These are phyloP conservation scores for Rhopilema esculentum DNA, from an alignment of 30 jellyfish, hydroid and myxozoan genomes.

Conservation along the genomic window DNA sequence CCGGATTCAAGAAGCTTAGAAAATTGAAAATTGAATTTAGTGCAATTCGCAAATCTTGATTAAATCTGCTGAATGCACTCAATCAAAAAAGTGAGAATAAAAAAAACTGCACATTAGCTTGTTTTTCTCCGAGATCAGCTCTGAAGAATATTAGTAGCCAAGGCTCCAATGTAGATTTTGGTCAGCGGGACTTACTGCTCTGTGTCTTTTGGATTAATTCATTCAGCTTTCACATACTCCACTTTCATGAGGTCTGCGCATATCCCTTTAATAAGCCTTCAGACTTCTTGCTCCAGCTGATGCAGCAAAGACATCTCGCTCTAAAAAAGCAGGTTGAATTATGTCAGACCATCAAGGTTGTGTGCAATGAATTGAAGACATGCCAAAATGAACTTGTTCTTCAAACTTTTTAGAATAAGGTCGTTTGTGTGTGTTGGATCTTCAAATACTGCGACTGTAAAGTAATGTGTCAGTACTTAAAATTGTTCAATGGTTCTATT, in stretches of 20 bases:
- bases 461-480: slow-evolving; percentile 29
- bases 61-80: slow-evolving; percentile 28
- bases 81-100: slow-evolving; percentile 19
- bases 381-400: slow-evolving; percentile 51
- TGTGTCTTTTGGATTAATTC: slow-evolving; percentile 9
- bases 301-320: slow-evolving; percentile 47
- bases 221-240: slow-evolving; percentile 24
- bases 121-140: slow-evolving; percentile 19
- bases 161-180: slow-evolving; percentile 33
- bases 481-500: slow-evolving; percentile 60
- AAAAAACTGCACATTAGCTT: slow-evolving; percentile 11
- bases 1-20: not conserved
- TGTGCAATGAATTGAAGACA: slow-evolving; percentile 47
- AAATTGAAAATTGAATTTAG: not conserved
- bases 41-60: slow-evolving; percentile 20
- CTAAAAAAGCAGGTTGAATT: slow-evolving; percentile 46
- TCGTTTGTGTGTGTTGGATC: slow-evolving; percentile 71
- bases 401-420: slow-evolving; percentile 23
- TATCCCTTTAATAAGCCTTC: slow-evolving; percentile 23
- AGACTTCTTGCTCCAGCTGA: slow-evolving; percentile 43
- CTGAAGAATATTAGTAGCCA: slow-evolving; percentile 25
- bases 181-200: slow-evolving; percentile 28
- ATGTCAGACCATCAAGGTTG: slow-evolving; percentile 44
- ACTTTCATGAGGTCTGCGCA: slow-evolving; percentile 1
- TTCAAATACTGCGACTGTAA: slow-evolving; percentile 43